These are phyloP conservation scores for Phallusia fumigata DNA, from an alignment of 23 tunicate genomes.

Conservation along the genomic window DNA sequence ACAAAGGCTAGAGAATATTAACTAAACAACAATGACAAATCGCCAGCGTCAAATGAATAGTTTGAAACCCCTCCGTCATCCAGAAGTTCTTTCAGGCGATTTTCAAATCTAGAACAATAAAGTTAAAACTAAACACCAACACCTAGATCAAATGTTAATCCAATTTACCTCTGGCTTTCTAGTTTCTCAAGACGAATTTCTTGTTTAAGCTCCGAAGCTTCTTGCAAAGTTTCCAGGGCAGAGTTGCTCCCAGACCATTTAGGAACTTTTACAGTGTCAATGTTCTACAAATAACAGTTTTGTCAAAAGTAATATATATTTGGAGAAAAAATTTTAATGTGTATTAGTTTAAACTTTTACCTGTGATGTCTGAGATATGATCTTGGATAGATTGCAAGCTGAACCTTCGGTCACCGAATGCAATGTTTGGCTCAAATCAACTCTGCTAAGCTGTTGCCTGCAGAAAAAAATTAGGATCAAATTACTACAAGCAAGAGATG, in stretches of 20 bases:
- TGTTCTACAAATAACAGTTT: too few species aligned
- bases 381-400: neutral
- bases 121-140: neutral
- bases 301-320: too few species aligned
- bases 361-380: neutral
- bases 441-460: neutral
- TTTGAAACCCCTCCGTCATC: neutral
- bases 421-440: neutral
- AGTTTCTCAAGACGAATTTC: neutral
- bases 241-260: neutral
- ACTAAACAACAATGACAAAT: neutral
- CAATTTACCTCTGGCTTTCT: slow-evolving; percentile 20
- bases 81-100: neutral
- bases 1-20: neutral
- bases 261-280: too few species aligned
- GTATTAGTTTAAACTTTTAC: neutral
- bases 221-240: neutral
- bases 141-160: too few species aligned
- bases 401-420: neutral
- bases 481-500: neutral
- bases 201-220: neutral
- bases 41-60: slow-evolving; percentile 4
- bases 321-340: too few species aligned
- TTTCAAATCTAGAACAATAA: neutral
- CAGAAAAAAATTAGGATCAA: neutral